These are phyloP conservation scores for Hylomyscus alleni DNA, from an alignment of 2,797 vertebrate species.

Conservation along the genomic window DNA sequence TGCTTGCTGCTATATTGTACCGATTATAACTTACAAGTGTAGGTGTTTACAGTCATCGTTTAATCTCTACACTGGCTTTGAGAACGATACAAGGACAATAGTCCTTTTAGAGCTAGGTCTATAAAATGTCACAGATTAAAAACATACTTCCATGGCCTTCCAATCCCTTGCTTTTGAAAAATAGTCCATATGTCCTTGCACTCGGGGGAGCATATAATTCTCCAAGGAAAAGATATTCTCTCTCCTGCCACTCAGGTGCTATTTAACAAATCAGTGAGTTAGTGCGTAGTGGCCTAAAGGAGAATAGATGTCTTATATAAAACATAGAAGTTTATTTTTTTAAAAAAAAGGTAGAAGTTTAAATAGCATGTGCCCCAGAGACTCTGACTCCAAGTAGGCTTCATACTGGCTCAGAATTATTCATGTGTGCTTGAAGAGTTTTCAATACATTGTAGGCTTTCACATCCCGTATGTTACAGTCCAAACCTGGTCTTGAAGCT, in stretches of 20 bases:
- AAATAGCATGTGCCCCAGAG: background rate
- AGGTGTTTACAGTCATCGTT: slow-evolving; percentile 2
- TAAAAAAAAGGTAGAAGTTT: background rate
- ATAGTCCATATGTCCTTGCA: background rate
- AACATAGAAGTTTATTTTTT: background rate
- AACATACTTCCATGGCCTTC: slow-evolving; percentile 37
- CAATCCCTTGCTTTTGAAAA: slow-evolving; percentile 65
- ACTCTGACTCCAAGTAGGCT: background rate
- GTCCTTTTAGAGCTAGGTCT: slow-evolving; percentile 69
- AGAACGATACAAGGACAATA: background rate
- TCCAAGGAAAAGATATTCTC: slow-evolving; percentile 67
- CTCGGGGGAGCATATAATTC: slow-evolving; percentile 76
- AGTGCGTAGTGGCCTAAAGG: background rate
- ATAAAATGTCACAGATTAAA: slow-evolving; percentile 57
- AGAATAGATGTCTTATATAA: background rate
- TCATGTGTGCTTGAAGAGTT: background rate
- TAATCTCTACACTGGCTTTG: slow-evolving; percentile 42
- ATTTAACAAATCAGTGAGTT: slow-evolving; percentile 51
- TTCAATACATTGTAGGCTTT: background rate
- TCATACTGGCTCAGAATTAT: slow-evolving; percentile 28
- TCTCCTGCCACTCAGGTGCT: slow-evolving; percentile 65
- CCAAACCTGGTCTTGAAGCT: background rate
- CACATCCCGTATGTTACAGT: background rate
- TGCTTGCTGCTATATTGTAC: background rate
- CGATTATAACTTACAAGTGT: background rate